phyloP scores from a whole-genome alignment of 2,888 invertebrate genomes.

The Synergus gifuensis region DNA sequence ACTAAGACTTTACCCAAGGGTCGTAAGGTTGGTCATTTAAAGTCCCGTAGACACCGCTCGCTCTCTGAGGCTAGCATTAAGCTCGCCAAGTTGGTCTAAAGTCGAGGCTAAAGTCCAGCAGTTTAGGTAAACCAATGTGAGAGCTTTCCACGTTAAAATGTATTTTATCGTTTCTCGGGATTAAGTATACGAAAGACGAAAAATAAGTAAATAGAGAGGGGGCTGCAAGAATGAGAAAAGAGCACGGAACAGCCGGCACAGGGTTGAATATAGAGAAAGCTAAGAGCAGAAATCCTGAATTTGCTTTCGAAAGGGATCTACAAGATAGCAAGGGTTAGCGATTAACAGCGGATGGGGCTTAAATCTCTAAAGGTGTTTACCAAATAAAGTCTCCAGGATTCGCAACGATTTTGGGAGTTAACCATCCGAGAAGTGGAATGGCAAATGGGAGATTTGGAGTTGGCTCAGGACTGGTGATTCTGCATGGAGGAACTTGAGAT shows the following conservation, averaged over 20 bases:
- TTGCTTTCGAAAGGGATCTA: constrained; percentile 1
- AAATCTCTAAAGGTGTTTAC: constrained; percentile 34
- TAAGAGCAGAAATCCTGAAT: constrained; percentile 5
- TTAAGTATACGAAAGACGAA: constrained; percentile 4
- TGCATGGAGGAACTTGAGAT: not conserved
- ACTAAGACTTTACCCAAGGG: constrained; percentile 31
- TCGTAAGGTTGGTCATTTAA: constrained; percentile 28
- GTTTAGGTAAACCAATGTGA: constrained; percentile 40
- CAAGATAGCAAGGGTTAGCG: constrained; percentile 1
- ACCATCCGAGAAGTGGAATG: constrained; percentile 7
- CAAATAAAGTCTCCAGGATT: constrained; percentile 22
- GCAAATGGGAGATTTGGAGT: constrained; percentile 2
- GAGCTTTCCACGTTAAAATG: constrained; percentile 28
- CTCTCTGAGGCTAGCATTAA: constrained; percentile 24
- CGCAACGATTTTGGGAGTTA: constrained; percentile 12
- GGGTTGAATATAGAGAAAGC: not conserved
- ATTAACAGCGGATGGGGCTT: constrained; percentile 22
- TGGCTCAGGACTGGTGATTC: not conserved
- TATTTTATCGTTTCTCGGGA: constrained; percentile 28
- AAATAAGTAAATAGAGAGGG: not conserved
- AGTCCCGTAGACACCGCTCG: constrained; percentile 21
- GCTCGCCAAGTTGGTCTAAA: constrained; percentile 32
- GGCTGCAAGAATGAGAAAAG: not conserved
- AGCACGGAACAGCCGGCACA: not conserved
- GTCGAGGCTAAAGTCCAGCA: constrained; percentile 34